A percentile compares a stretch with the other conserved stretches of the same genome.
phyloP scores from a whole-genome alignment of 2,888 invertebrate genomes.

The Elegia similella region DNA sequence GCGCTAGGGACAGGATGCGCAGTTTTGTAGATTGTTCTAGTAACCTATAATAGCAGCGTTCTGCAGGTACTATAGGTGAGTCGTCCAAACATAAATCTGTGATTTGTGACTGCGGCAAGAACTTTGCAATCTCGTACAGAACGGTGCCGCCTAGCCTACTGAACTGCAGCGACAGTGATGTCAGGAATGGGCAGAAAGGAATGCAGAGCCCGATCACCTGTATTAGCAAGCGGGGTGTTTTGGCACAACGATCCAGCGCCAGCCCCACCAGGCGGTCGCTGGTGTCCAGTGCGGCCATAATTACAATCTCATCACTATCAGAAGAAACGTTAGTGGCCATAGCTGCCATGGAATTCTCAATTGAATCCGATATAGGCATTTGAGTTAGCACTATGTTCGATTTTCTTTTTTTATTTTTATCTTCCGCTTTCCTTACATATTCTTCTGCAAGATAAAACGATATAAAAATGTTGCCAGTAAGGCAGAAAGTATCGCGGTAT shows the following conservation, averaged over 20 bases:
- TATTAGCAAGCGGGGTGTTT: neutral
- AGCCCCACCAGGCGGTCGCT: neutral
- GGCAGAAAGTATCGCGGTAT: no score
- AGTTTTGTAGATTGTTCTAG: neutral
- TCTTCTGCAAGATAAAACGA: neutral
- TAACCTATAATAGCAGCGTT: neutral
- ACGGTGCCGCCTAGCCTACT: neutral
- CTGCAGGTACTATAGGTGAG: neutral
- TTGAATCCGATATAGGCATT: neutral
- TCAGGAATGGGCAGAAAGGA: neutral
- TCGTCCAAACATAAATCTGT: neutral
- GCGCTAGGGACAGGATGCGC: neutral
- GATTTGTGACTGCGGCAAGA: conserved; percentile 5
- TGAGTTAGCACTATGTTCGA: neutral
- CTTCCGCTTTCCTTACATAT: neutral
- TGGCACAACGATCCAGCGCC: neutral
- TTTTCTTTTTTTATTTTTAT: neutral
- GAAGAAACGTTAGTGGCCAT: neutral
- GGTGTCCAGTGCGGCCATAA: neutral
- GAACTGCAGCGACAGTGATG: neutral
- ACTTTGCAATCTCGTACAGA: conserved; percentile 2
- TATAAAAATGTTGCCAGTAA: neutral
- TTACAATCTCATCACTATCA: neutral
- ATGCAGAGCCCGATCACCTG: neutral
- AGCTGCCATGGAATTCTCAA: neutral